phyloP scores from a whole-genome alignment of 2,888 invertebrate species.

The Zygaena filipendulae region DNA sequence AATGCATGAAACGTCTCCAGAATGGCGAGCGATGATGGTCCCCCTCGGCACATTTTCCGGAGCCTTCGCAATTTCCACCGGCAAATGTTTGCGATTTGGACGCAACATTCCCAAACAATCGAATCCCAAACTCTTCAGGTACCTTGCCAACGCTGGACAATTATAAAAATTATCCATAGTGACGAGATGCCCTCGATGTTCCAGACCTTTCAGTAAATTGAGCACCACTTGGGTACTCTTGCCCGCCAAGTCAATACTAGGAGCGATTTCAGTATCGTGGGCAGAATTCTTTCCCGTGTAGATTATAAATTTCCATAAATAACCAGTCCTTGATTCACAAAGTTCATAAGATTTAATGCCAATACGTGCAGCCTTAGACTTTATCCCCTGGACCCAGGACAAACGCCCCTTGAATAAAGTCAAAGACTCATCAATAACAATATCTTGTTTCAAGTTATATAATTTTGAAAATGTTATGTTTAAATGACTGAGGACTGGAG shows the following conservation, averaged over 20 bases:
- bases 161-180: conserved; percentile 23
- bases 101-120: conserved; percentile 11
- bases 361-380: conserved; percentile 15
- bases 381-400: conserved; percentile 15
- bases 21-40: conserved; percentile 5
- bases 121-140: neutral
- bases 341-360: conserved; percentile 19
- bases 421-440: conserved; percentile 18
- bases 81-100: conserved; percentile 6
- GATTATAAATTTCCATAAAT: no score
- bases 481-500: conserved; percentile 16
- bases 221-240: conserved; percentile 10
- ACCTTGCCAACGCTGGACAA: conserved; percentile 6
- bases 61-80: conserved; percentile 8
- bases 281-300: no score
- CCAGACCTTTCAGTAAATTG: conserved; percentile 10
- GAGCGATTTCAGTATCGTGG: no score
- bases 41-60: conserved; percentile 8
- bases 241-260: conserved; percentile 7
- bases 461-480: conserved; percentile 17
- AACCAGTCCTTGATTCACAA: no score
- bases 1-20: conserved; percentile 14
- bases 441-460: conserved; percentile 18
- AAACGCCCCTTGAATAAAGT: conserved; percentile 17
- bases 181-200: conserved; percentile 13